phyloP scores from a whole-genome alignment of 2,888 invertebrate genomes.

The Macaria liturata region DNA sequence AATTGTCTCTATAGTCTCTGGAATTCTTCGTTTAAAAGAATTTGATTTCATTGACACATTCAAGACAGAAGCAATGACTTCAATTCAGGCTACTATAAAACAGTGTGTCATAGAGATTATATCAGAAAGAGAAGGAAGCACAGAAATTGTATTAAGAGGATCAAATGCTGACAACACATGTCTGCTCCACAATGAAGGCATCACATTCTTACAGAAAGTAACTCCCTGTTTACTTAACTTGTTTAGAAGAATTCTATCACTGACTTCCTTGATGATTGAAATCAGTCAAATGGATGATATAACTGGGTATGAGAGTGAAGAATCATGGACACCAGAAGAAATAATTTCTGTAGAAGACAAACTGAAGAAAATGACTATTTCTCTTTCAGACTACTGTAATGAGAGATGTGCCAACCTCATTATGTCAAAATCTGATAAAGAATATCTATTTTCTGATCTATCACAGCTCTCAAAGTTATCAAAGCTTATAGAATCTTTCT shows the following conservation, averaged over 20 bases:
- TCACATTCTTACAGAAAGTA: constrained; percentile 86
- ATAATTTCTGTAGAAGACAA: constrained; percentile 87
- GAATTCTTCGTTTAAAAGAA: constrained; percentile 93
- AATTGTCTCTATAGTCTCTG: constrained; percentile 93
- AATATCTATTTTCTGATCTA: constrained; percentile 87
- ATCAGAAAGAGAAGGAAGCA: constrained; percentile 71
- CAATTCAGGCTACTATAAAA: constrained; percentile 94
- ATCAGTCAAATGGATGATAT: constrained; percentile 85
- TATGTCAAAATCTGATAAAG: constrained; percentile 89
- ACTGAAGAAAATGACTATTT: constrained; percentile 89
- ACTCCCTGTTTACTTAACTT: constrained; percentile 86
- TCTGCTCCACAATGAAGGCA: constrained; percentile 87
- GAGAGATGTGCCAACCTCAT: constrained; percentile 95
- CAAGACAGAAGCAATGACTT: constrained; percentile 94
- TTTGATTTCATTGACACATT: constrained; percentile 94
- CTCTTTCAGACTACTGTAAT: constrained; percentile 96
- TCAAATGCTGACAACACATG: constrained; percentile 72
- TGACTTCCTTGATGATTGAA: constrained; percentile 90
- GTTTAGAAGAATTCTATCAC: constrained; percentile 88
- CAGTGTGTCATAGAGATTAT: constrained; percentile 91
- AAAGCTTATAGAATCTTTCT: constrained; percentile 90
- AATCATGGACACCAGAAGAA: constrained; percentile 88
- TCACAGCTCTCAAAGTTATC: constrained; percentile 90
- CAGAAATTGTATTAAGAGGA: constrained; percentile 74
- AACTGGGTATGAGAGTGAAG: constrained; percentile 85